Evolutionary conservation across 2,797 vertebrate species (phyloP).

Genomic region (Myripristis jacobus): DNA sequence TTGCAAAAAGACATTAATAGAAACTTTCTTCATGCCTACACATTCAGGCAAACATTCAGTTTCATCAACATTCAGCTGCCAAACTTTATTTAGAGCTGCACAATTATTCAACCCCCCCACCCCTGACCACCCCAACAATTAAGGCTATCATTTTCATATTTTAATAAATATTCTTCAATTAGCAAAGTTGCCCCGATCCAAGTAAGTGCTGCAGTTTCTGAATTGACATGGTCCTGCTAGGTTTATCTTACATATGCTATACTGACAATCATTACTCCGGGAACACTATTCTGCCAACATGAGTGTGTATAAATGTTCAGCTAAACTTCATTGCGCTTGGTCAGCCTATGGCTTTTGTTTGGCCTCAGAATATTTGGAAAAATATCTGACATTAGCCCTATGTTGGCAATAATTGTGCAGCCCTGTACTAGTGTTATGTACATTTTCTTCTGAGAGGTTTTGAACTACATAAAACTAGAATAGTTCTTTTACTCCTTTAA

Average conservation of each 20-base stretch:
- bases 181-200: background rate
- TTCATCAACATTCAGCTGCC: slow-evolving; percentile 60
- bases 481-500: background rate
- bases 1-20: slow-evolving; percentile 23
- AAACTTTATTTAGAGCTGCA: slow-evolving; percentile 34
- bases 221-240: background rate
- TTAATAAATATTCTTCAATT: background rate
- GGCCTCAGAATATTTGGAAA: background rate
- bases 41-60: slow-evolving; percentile 28
- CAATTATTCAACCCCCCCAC: background rate
- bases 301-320: background rate
- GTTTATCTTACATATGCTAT: slow-evolving; percentile 1
- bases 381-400: background rate
- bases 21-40: slow-evolving; percentile 41
- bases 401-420: slow-evolving; percentile 13
- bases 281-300: slow-evolving; percentile 9
- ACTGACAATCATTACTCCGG: background rate
- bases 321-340: background rate
- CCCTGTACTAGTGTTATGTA: background rate
- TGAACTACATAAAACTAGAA: background rate
- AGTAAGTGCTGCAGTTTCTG: background rate
- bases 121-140: background rate
- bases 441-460: background rate
- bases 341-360: background rate
- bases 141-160: background rate